Evolutionary conservation across 2,113 vertebrate species (phyloP), one percentile per base, ranked within the genome.

Genomic region (Casuarius casuarius): DNA sequence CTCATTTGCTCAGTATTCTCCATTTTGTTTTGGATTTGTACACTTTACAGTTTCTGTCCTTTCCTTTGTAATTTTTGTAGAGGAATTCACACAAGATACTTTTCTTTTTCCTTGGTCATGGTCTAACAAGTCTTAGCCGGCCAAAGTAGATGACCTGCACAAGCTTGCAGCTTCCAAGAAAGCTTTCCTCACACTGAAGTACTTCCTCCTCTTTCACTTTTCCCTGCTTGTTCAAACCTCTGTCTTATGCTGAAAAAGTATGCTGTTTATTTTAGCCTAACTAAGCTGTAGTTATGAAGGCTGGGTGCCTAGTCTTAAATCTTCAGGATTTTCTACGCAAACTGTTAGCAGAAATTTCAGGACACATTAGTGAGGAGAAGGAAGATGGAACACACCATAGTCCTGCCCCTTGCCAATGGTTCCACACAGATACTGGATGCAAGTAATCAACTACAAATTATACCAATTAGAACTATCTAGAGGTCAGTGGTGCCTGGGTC

Each of bases 1-100:
- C 35, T 7, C 17, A 58, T 5, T 35, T 61, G 19, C 1, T 2
- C 38, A 56, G 6, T 0, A 1, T 48, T 63, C 48, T 82, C 49
- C 12, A 51, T n/a, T 76, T 92, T 38, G 4, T 56, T 76, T 52
- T 76, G 35, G 8, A 35, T 88, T 58, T 59, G 38, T 51, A 33
- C 14, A 48, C 13, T 33, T 72, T 4, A 20, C 11, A 44, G 52
- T n/a, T 76, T 56, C 26, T 38, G 15, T 0, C 15, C 26, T 59
- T 54, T 56, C 1, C 12, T 23, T 80, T 66, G 8, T 40, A 16
- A 83, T 68, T 62, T 19, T 3, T 62, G 17, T 19, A 71, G 17
- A 63, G 29, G 31, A 7, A 26, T 42, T 84, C 65, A 40, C 26
- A 26, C 21, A 44, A 48, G 5, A 44, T 6, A 19, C 29, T 61